Conservation (phyloP, 2,113 vertebrate species). For the Takifugu flavidus region DNA sequence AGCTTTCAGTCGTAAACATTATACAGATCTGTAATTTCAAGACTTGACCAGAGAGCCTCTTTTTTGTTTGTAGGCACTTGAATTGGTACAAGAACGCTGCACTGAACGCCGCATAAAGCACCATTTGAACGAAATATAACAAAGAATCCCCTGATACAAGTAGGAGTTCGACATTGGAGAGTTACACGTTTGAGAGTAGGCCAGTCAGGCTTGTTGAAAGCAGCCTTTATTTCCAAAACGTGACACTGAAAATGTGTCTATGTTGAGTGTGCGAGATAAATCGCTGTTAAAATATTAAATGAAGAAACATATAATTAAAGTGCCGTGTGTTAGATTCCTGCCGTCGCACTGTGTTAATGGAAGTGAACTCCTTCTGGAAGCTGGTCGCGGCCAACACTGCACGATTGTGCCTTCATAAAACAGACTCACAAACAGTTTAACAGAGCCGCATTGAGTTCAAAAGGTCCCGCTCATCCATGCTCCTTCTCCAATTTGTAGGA, state of each 20-base stretch:
- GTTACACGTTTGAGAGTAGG: background rate
- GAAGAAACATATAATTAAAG: constrained; percentile 5
- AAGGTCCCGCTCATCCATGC: background rate
- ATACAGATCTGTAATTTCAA: no score
- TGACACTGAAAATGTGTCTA: background rate
- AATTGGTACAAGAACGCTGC: background rate
- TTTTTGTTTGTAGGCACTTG: background rate
- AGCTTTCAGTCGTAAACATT: no score
- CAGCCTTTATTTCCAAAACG: background rate
- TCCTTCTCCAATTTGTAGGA: constrained; percentile 61
- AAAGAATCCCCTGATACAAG: constrained; percentile 6
- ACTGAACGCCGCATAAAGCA: background rate
- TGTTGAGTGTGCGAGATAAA: no score
- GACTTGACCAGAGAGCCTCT: background rate
- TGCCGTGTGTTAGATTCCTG: constrained; percentile 7
- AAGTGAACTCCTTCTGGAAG: background rate
- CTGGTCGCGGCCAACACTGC: no score
- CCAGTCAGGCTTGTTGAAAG: background rate
- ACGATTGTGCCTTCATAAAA: no score
- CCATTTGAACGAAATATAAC: constrained; percentile 4
- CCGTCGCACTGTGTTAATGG: constrained; percentile 6
- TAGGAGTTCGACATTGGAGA: background rate
- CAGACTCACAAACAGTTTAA: no score
- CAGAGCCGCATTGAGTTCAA: background rate
- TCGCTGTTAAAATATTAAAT: no score